phyloP scores from a whole-genome alignment of 1,140 invertebrate species.

The Scaptomyza hsui region DNA sequence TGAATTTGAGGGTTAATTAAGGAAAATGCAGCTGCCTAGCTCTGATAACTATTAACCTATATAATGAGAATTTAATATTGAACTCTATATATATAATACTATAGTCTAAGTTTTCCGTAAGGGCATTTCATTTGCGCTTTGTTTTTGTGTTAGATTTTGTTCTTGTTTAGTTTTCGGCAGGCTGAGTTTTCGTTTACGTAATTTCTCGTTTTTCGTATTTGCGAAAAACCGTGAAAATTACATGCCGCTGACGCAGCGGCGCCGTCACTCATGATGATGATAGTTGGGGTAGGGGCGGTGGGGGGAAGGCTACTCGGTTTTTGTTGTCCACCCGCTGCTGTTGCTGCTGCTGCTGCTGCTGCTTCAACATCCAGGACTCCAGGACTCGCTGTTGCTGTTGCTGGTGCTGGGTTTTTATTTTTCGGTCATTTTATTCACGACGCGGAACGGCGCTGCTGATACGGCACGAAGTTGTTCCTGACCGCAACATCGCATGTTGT shows the following conservation, averaged over 20 bases:
- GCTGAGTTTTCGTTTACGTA: constrained; percentile 60
- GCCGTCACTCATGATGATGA: constrained; percentile 68
- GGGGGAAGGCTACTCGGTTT: constrained; percentile 16
- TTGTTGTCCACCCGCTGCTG: constrained; percentile 1
- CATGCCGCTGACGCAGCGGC: constrained; percentile 74
- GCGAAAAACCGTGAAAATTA: constrained; percentile 76
- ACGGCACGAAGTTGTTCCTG: constrained; percentile 75
- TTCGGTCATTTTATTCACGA: constrained; percentile 51
- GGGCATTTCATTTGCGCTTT: constrained; percentile 2
- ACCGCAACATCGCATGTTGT: constrained; percentile 83
- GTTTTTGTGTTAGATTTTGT: background rate
- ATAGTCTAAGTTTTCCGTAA: background rate
- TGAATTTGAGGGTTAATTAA: too few relatives aligned
- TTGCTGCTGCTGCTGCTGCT: constrained; percentile 1
- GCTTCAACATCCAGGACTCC: background rate
- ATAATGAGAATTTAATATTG: too few relatives aligned
- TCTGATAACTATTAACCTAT: too few relatives aligned
- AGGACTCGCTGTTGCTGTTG: background rate
- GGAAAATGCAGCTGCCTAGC: too few relatives aligned
- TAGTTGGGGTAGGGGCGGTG: too few relatives aligned
- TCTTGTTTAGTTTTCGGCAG: constrained; percentile 40
- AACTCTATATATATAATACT: too few relatives aligned
- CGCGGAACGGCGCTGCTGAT: too few relatives aligned
- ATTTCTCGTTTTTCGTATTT: constrained; percentile 74
- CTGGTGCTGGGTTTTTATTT: constrained; percentile 45